phyloP scores from a whole-genome alignment of 2,797 vertebrate genomes.

The Pseudochirops corinnae region DNA sequence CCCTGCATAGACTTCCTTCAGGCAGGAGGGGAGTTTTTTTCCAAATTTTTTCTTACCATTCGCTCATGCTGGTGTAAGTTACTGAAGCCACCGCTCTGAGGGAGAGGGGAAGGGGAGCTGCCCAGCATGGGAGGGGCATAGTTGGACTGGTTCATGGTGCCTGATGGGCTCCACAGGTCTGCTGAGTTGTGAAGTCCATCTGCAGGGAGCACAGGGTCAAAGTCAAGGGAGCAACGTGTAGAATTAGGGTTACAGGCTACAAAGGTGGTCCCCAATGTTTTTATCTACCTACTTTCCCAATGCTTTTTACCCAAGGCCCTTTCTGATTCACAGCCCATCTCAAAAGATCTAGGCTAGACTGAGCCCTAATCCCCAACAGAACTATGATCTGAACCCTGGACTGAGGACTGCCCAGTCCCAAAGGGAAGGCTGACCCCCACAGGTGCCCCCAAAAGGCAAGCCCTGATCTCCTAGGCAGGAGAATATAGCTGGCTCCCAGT shows the following conservation, averaged over 20 bases:
- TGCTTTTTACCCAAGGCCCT: neutral
- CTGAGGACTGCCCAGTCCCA: neutral
- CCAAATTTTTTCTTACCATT: slow-evolving; percentile 88
- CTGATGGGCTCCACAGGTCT: slow-evolving; percentile 93
- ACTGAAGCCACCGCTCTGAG: slow-evolving; percentile 90
- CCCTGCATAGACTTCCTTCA: neutral
- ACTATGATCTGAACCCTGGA: neutral
- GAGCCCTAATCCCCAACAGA: neutral
- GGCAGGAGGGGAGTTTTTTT: neutral
- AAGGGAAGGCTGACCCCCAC: neutral
- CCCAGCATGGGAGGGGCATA: slow-evolving; percentile 93
- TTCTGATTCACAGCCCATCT: neutral
- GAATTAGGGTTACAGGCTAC: neutral
- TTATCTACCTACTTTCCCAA: neutral
- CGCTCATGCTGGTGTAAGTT: slow-evolving; percentile 96
- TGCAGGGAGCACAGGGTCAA: slow-evolving; percentile 77
- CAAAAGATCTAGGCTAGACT: neutral
- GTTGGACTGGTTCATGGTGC: slow-evolving; percentile 92
- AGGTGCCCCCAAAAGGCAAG: neutral
- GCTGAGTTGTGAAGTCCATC: slow-evolving; percentile 92
- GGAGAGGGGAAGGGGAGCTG: slow-evolving; percentile 88
- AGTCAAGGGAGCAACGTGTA: neutral
- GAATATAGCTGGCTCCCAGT: neutral
- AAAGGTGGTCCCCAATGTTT: neutral
- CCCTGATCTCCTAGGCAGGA: neutral